Evolutionary conservation across 1,140 invertebrate species (phyloP).

Genomic region (Zaprionus vittiger): DNA sequence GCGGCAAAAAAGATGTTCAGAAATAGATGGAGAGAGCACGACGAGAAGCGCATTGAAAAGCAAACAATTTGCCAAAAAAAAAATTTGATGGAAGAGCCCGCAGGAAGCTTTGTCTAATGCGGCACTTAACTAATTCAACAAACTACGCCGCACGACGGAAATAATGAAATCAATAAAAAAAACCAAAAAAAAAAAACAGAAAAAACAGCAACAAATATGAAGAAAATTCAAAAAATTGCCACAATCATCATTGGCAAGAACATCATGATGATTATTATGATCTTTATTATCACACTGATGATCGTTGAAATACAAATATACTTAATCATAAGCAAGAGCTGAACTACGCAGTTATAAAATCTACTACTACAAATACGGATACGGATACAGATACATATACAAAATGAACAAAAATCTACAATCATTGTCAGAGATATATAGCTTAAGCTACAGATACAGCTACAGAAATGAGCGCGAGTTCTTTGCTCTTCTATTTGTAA

Average conservation of each 20-base stretch:
- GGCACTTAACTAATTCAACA: slow-evolving; percentile 80
- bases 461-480: neutral
- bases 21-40: slow-evolving; percentile 22
- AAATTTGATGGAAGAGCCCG: slow-evolving; percentile 12
- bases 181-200: slow-evolving; percentile 15
- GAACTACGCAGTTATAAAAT: slow-evolving; percentile 75
- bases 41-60: slow-evolving; percentile 32
- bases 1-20: slow-evolving; percentile 8
- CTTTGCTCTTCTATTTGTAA: neutral
- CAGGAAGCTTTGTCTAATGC: slow-evolving; percentile 49
- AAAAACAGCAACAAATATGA: slow-evolving; percentile 42
- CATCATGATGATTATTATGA: slow-evolving; percentile 13
- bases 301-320: slow-evolving; percentile 44
- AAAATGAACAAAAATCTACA: slow-evolving; percentile 11
- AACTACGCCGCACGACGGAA: slow-evolving; percentile 65
- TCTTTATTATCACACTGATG: slow-evolving; percentile 34
- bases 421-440: neutral
- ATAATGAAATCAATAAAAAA: slow-evolving; percentile 66
- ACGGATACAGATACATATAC: neutral
- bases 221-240: slow-evolving; percentile 68
- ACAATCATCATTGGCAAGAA: neutral
- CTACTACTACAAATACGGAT: slow-evolving; percentile 42
- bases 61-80: slow-evolving; percentile 24
- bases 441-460: slow-evolving; percentile 5
- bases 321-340: slow-evolving; percentile 39